Percentiles rank a stretch among this genome's conserved stretches.
These are phyloP conservation scores for Lacerta bilineata DNA, from an alignment of 2,797 vertebrate species.

Conservation along the genomic window DNA sequence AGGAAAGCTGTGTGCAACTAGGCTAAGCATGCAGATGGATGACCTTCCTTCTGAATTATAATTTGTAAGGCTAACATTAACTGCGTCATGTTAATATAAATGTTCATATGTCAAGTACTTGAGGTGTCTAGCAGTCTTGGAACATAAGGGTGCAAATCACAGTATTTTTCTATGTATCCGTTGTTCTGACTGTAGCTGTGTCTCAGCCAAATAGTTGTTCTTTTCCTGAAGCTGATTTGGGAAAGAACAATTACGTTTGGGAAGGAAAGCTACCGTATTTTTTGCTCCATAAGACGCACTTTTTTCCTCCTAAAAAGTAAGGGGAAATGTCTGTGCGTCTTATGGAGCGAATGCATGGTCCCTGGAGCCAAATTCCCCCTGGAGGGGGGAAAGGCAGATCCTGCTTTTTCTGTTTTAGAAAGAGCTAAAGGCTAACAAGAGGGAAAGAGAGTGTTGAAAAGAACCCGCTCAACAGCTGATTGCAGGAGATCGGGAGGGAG, in stretches of 20 bases:
- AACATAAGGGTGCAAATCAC: not conserved
- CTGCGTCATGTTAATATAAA: not conserved
- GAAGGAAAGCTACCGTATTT: not conserved
- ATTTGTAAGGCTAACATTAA: not conserved
- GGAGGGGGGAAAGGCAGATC: too few species aligned
- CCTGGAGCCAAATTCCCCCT: too few species aligned
- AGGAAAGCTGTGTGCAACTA: not conserved
- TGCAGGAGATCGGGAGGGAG: too few species aligned
- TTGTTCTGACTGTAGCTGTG: not conserved
- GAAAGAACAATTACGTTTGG: not conserved
- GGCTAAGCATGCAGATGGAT: not conserved
- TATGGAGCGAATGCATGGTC: too few species aligned
- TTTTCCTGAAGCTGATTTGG: not conserved
- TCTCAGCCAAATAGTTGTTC: not conserved
- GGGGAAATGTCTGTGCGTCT: too few species aligned
- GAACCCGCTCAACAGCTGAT: too few species aligned
- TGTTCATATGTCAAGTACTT: not conserved
- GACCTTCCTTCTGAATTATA: not conserved
- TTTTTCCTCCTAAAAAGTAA: too few species aligned
- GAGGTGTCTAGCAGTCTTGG: not conserved
- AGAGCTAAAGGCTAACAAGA: too few species aligned
- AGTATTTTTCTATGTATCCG: not conserved
- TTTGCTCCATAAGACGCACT: too few species aligned
- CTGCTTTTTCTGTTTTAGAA: too few species aligned
- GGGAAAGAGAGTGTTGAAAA: too few species aligned